Conservation (phyloP, 2,888 invertebrate species). For the Mantis religiosa region DNA sequence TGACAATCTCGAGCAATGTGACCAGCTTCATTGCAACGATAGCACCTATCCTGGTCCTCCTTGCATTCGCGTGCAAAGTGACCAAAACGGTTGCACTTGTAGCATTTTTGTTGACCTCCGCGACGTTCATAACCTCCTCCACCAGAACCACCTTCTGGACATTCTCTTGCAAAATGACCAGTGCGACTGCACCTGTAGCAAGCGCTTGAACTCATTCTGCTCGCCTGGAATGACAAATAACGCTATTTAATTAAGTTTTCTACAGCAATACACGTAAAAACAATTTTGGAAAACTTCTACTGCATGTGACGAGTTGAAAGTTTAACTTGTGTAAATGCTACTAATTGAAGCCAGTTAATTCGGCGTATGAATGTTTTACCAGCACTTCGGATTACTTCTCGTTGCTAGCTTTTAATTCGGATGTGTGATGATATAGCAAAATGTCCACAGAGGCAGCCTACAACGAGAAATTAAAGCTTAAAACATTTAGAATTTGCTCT, state of each 20-base stretch:
- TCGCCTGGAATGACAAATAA: not conserved
- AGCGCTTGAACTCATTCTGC: conserved; percentile 70
- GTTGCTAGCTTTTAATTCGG: not conserved
- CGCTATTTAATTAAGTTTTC: not conserved
- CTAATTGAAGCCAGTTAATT: not conserved
- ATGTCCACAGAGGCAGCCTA: not conserved
- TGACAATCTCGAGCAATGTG: conserved; percentile 92
- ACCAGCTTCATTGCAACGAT: conserved; percentile 63
- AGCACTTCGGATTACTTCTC: not conserved
- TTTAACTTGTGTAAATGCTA: not conserved
- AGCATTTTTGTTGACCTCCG: conserved; percentile 79
- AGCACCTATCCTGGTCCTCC: conserved; percentile 79
- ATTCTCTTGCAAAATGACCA: conserved; percentile 92
- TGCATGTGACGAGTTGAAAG: not conserved
- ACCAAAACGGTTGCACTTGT: conserved; percentile 91
- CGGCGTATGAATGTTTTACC: not conserved
- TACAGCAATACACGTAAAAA: not conserved
- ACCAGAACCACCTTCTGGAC: conserved; percentile 55
- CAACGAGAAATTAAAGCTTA: not conserved
- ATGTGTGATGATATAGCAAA: not conserved
- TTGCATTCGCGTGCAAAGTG: conserved; percentile 92
- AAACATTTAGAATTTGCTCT: not conserved
- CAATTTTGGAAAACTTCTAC: not conserved
- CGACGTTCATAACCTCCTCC: conserved; percentile 40
- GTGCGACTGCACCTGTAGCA: conserved; percentile 91